Evolutionary conservation across 1,140 invertebrate genomes (phyloP).

Genomic region (Augochlora pura): DNA sequence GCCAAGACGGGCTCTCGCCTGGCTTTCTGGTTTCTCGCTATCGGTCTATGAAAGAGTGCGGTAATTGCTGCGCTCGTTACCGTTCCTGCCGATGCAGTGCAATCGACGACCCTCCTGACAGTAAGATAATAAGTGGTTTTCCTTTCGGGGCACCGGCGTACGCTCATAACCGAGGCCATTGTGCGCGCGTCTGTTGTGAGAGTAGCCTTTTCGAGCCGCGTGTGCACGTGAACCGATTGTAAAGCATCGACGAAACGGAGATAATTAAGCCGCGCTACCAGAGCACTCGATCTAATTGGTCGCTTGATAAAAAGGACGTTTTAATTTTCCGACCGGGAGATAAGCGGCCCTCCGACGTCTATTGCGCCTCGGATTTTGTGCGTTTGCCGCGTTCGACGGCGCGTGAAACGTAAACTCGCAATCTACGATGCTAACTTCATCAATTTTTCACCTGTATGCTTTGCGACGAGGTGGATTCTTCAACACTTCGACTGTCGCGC

Average conservation of each 20-base stretch:
- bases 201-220: constrained; percentile 26
- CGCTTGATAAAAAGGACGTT: neutral
- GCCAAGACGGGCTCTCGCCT: constrained; percentile 53
- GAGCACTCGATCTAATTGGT: constrained; percentile 39
- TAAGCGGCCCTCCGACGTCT: neutral
- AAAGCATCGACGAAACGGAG: constrained; percentile 39
- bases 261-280: constrained; percentile 30
- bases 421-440: no score
- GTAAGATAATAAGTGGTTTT: constrained; percentile 69
- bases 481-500: no score
- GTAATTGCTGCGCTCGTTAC: constrained; percentile 68
- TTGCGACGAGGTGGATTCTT: no score
- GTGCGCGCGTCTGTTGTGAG: constrained; percentile 27
- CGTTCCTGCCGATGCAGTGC: constrained; percentile 64
- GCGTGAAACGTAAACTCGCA: no score
- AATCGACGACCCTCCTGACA: constrained; percentile 65
- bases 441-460: no score
- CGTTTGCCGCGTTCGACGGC: no score
- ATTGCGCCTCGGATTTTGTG: no score
- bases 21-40: constrained; percentile 51
- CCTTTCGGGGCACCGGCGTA: constrained; percentile 58
- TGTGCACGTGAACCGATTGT: constrained; percentile 49
- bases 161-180: constrained; percentile 49
- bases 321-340: constrained; percentile 2
- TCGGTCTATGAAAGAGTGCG: constrained; percentile 63